These are phyloP conservation scores for Peromyscus attwateri DNA, from an alignment of 2,797 vertebrate genomes.

Conservation along the genomic window DNA sequence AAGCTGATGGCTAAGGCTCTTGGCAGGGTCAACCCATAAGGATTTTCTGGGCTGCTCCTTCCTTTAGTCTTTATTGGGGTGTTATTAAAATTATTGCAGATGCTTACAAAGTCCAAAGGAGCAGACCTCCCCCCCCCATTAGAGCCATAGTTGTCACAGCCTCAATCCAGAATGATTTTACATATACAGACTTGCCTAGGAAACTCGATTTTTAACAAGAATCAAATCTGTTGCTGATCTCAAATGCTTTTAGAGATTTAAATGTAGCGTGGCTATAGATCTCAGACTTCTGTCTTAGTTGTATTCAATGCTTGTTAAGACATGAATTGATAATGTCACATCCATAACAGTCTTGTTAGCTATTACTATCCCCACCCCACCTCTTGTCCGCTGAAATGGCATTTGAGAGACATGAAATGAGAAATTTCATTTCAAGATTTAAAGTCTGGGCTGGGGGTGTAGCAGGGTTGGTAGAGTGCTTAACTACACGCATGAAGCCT, in stretches of 20 bases:
- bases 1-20: neutral
- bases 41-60: constrained; percentile 41
- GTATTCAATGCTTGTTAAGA: constrained; percentile 19
- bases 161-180: neutral
- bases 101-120: constrained; percentile 7
- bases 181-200: neutral
- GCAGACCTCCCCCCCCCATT: neutral
- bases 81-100: constrained; percentile 58
- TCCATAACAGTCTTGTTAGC: neutral
- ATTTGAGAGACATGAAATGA: neutral
- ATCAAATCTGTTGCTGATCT: neutral
- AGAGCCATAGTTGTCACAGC: neutral
- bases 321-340: neutral
- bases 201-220: constrained; percentile 57
- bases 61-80: constrained; percentile 37
- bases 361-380: neutral
- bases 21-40: neutral
- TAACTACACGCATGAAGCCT: neutral
- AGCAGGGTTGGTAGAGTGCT: neutral
- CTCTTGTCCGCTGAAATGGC: neutral
- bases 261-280: neutral
- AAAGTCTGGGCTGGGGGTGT: neutral
- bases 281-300: constrained; percentile 4
- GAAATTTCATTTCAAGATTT: neutral
- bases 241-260: constrained; percentile 5